Evolutionary conservation across 1,140 invertebrate genomes (phyloP).

Genomic region (Heliconius hewitsoni): DNA sequence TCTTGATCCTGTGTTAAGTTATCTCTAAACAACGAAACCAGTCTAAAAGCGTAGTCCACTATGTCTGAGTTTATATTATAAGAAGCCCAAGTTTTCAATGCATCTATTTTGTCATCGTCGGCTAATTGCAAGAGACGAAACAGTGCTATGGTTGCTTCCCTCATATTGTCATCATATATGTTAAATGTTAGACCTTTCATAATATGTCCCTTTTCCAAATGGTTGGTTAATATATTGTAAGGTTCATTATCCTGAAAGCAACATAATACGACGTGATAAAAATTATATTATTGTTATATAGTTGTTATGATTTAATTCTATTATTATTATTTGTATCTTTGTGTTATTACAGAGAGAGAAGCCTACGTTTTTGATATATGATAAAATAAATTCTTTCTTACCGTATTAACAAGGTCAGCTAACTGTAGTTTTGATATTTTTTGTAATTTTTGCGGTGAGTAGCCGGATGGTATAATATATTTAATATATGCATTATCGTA

Average conservation of each 20-base stretch:
- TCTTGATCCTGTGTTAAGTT: slow-evolving; percentile 41
- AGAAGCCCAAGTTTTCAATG: slow-evolving; percentile 50
- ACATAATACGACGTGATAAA: no score
- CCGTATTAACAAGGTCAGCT: slow-evolving; percentile 47
- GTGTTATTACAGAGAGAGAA: no score
- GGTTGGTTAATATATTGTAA: slow-evolving; percentile 49
- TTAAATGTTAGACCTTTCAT: slow-evolving; percentile 65
- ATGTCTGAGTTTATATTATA: slow-evolving; percentile 61
- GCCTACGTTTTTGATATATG: background rate
- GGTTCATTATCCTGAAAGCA: slow-evolving; percentile 55
- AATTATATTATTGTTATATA: no score
- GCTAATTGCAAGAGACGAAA: slow-evolving; percentile 55
- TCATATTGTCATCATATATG: slow-evolving; percentile 68
- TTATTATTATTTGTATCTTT: no score
- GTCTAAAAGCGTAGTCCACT: slow-evolving; percentile 54
- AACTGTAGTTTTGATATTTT: slow-evolving; percentile 41
- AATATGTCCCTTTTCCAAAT: slow-evolving; percentile 55
- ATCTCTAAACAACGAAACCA: slow-evolving; percentile 50
- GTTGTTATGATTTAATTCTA: no score
- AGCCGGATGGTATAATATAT: slow-evolving; percentile 54
- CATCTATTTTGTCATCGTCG: slow-evolving; percentile 44
- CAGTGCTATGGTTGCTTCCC: slow-evolving; percentile 59
- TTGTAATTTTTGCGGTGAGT: slow-evolving; percentile 46
- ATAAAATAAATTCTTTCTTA: slow-evolving; percentile 27
- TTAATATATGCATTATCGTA: slow-evolving; percentile 48